Percentiles rank a stretch among this genome's conserved stretches.
phyloP scores from a whole-genome alignment of 2,797 vertebrate species.

The Spondyliosoma cantharus region DNA sequence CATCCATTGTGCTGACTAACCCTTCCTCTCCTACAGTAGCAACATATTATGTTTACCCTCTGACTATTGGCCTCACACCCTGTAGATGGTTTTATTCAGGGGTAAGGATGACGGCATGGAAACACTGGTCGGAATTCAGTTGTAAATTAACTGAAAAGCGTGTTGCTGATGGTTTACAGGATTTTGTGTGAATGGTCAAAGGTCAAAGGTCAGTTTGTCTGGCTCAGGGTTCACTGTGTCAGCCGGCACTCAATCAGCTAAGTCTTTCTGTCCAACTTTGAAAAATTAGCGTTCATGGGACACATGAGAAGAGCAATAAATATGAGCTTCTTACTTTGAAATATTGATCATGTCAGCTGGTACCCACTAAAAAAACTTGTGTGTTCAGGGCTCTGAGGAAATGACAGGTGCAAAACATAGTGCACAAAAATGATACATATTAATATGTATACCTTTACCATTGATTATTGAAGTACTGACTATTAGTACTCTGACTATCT shows the following conservation, averaged over 20 bases:
- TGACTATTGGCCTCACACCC: slow-evolving; percentile 61
- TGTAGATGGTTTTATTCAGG: slow-evolving; percentile 16
- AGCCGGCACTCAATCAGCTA: neutral
- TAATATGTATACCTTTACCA: too few relatives aligned
- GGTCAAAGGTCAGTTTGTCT: slow-evolving; percentile 57
- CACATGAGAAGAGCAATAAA: neutral
- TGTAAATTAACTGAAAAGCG: slow-evolving; percentile 6
- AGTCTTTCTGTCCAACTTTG: slow-evolving; percentile 3
- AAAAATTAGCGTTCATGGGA: neutral
- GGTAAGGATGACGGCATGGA: neutral
- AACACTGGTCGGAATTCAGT: slow-evolving; percentile 6
- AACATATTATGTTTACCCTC: slow-evolving; percentile 46
- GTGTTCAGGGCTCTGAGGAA: too few relatives aligned
- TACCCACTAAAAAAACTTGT: neutral
- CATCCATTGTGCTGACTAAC: slow-evolving; percentile 47
- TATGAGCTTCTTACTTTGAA: neutral
- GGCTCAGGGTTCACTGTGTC: slow-evolving; percentile 77
- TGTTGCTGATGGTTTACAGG: slow-evolving; percentile 23
- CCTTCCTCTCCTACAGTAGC: slow-evolving; percentile 53
- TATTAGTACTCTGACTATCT: too few relatives aligned
- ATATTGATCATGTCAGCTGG: neutral
- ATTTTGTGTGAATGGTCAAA: slow-evolving; percentile 52
- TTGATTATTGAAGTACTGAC: too few relatives aligned
- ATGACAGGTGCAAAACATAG: too few relatives aligned
- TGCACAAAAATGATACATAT: too few relatives aligned